Base-by-base conservation (phyloP, 2,113 vertebrate genomes). In the Nyctereutes procyonoides region DNA sequence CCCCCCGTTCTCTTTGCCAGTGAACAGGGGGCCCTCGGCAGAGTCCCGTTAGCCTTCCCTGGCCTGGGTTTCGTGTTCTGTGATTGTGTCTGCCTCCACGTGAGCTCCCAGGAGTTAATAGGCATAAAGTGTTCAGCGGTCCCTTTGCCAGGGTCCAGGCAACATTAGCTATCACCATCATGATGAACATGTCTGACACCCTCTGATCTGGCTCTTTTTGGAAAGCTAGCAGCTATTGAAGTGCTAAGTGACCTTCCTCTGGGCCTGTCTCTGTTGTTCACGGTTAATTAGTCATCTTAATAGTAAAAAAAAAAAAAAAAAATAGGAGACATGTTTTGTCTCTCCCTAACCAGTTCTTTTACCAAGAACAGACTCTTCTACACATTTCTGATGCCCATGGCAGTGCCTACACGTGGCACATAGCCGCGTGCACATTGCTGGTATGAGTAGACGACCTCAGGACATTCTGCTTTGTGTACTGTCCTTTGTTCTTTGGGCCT, bases 331-430 rank as follows among this genome's bases (percentile, higher is more conserved):
- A 2, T 94, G 63, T 65, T 77, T 60, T 60, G n/a, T 89, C 73
- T 60, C 85, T 15, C 0, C 12, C 9, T 48, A 15, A 10, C 19
- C 20, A 3, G 38, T 35, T 56, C 62, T 24, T 8, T 67, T 53
- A 51, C 28, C 14, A 0, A 48, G 53, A 55, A 11, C 30, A 13
- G 17, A 12, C 26, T 7, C 28, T 5, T 15, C 1, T 19, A 14
- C n/a, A 0, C 30, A 3, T 30, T 55, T 77, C 16, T 1, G 30
- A 26, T 17, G 38, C 0, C 3, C 69, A 5, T 0, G 17, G 19
- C 60, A 62, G 7, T 13, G 13, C 6, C 0, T 0, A 3, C 26
- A 0, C 2, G 3, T 15, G 5, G 15, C 55, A 0, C 16, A 0
- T 22, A 5, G 30, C 10, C 19, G 2, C 3, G 30, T 3, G 0